Base-by-base conservation (phyloP, 2,113 vertebrate species). In the Centropus bengalensis region DNA sequence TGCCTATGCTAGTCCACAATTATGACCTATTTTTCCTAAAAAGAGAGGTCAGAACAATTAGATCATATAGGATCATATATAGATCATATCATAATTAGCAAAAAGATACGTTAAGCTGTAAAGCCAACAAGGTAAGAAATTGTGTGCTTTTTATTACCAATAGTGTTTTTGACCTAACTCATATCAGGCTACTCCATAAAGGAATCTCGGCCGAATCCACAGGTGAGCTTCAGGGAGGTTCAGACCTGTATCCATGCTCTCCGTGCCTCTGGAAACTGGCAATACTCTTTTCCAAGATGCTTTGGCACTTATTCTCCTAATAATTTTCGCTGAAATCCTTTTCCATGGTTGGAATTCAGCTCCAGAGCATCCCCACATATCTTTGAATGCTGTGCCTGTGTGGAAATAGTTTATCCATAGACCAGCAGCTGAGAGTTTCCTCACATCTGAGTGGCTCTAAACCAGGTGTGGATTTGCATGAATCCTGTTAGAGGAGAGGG, bases 301-400 rank as follows among this genome's bases (percentile, higher is more conserved):
- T 86, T 55, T 63, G 21, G 52, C 33, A 47, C 6, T 86, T 91
- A n/a, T 51, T 21, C 20, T 60, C 47, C 58, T 30, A 56, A 27
- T 32, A 44, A 26, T 13, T 70, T 62, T 60, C 73, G 20, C 55
- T 52, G 8, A 93, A 80, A 60, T 49, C 59, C 14, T 8, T 74
- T 90, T 77, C 63, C 15, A 19, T 63, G 10, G 9, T 8, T 59
- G 44, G 58, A 86, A 79, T 75, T 68, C 81, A 81, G n/a, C 40
- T 23, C 27, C 3, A 3, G 40, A 68, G 22, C 22, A 49, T 47
- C 32, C 22, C 11, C 1, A 0, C 4, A 0, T 67, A 51, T 30
- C 33, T 81, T 60, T 56, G 55, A 55, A 38, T 23, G 80, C 28
- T 2, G 4, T 51, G 70, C 83, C 33, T 10, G 3, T 14, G 22